These are phyloP conservation scores for Melolontha melolontha DNA, from an alignment of 2,888 invertebrate species.

Conservation along the genomic window DNA sequence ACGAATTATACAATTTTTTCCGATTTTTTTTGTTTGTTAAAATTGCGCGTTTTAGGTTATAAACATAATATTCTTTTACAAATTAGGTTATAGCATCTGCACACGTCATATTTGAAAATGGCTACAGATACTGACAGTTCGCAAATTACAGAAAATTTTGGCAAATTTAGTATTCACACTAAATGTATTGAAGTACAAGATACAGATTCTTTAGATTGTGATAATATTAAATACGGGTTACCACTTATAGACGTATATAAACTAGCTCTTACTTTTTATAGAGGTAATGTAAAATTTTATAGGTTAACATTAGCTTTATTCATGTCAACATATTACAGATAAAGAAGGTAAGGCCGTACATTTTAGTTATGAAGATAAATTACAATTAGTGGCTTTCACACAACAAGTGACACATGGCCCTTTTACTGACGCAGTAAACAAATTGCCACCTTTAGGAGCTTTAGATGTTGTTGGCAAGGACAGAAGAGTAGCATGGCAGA, in stretches of 20 bases:
- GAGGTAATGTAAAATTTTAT: constrained; percentile 73
- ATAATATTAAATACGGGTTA: constrained; percentile 72
- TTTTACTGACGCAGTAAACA: constrained; percentile 75
- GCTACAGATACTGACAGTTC: constrained; percentile 57
- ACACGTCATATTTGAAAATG: constrained; percentile 52
- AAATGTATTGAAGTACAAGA: constrained; percentile 43
- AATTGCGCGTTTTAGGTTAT: too few species aligned
- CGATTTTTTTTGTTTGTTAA: constrained; percentile 7
- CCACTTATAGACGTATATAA: constrained; percentile 86
- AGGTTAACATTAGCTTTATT: constrained; percentile 32
- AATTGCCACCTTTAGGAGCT: constrained; percentile 85
- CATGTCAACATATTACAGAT: constrained; percentile 71
- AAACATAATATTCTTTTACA: too few species aligned
- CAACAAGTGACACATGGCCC: constrained; percentile 92
- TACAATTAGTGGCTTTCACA: constrained; percentile 91
- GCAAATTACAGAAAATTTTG: constrained; percentile 58
- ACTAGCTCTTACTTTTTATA: constrained; percentile 90
- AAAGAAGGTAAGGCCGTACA: constrained; percentile 98
- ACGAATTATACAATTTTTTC: too few species aligned
- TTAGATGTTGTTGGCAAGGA: constrained; percentile 96
- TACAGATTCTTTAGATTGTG: constrained; percentile 53
- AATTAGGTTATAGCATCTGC: background rate
- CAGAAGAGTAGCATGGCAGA: constrained; percentile 93
- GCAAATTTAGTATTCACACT: constrained; percentile 54
- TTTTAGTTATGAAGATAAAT: constrained; percentile 92